Percentiles rank a stretch among this genome's conserved stretches.
Conservation (phyloP, 1,140 invertebrate genomes). For the Melanaphis sacchari region DNA sequence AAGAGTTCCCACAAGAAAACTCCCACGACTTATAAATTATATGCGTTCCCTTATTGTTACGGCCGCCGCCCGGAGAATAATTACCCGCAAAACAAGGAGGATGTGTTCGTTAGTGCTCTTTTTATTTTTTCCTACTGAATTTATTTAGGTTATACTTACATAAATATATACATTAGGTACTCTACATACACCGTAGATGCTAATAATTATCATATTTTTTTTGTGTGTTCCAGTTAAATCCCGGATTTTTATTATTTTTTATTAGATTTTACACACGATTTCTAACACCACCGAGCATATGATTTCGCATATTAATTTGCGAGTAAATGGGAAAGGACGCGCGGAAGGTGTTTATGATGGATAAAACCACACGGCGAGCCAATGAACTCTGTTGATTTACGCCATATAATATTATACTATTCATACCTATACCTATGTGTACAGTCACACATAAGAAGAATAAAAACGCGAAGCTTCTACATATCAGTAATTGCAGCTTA, state of each 20-base stretch:
- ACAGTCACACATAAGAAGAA: not conserved
- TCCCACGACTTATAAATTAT: slow-evolving; percentile 58
- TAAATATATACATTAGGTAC: slow-evolving; percentile 3
- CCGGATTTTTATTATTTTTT: slow-evolving; percentile 26
- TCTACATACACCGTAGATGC: not conserved
- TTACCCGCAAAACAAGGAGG: slow-evolving; percentile 52
- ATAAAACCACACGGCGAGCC: not conserved
- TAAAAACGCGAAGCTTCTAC: not conserved
- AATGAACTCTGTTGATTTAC: not conserved
- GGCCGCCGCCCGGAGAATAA: slow-evolving; percentile 21
- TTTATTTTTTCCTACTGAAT: slow-evolving; percentile 47
- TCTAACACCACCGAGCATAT: slow-evolving; percentile 1
- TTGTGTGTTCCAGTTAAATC: slow-evolving; percentile 13
- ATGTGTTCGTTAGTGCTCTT: slow-evolving; percentile 52
- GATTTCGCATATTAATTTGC: slow-evolving; percentile 9
- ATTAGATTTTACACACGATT: slow-evolving; percentile 53
- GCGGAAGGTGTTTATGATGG: not conserved
- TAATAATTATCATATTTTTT: slow-evolving; percentile 49
- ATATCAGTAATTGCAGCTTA: not conserved
- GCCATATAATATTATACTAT: not conserved
- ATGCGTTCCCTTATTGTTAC: slow-evolving; percentile 51
- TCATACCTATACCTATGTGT: not conserved
- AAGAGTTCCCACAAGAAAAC: slow-evolving; percentile 57
- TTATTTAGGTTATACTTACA: slow-evolving; percentile 48
- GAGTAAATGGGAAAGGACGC: not conserved